Conservation (phyloP, 2,888 invertebrate genomes). For the Steinernema carpocapsae region DNA sequence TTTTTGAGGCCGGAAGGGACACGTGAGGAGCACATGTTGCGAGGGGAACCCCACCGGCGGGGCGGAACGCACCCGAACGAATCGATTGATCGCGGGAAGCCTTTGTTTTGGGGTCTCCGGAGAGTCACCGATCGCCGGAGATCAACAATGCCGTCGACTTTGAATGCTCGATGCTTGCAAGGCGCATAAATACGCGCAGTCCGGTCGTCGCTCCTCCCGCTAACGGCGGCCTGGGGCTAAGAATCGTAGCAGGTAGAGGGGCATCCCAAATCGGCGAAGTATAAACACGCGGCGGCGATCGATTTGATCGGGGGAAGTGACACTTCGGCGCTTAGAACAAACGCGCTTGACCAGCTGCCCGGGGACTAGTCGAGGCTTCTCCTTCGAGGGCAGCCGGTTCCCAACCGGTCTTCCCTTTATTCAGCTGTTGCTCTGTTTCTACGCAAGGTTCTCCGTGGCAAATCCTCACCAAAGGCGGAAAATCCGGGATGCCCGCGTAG, state of each 20-base stretch:
- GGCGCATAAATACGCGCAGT: constrained; percentile 23
- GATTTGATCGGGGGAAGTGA: background rate
- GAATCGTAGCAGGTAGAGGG: constrained; percentile 12
- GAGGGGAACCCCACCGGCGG: background rate
- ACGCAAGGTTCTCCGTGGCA: too few species aligned
- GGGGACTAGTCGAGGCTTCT: background rate
- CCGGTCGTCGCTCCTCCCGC: constrained; percentile 11
- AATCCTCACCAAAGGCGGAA: background rate
- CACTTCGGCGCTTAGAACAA: too few species aligned
- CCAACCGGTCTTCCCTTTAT: constrained; percentile 22
- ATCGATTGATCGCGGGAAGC: background rate
- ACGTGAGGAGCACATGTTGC: background rate
- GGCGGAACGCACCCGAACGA: background rate
- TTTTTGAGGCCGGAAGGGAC: background rate
- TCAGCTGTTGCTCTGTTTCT: too few species aligned
- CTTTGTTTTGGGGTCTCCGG: background rate
- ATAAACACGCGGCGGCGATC: constrained; percentile 33
- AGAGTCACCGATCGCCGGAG: background rate
- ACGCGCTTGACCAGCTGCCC: background rate
- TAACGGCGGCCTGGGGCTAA: background rate
- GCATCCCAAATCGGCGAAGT: background rate
- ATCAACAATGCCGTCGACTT: constrained; percentile 28
- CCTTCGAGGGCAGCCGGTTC: constrained; percentile 10
- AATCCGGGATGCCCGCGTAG: background rate
- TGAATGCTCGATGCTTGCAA: constrained; percentile 32